Percentiles rank a stretch among this genome's conserved stretches.
Conservation (phyloP, 2,888 invertebrate species). For the Athripsodes cinereus region DNA sequence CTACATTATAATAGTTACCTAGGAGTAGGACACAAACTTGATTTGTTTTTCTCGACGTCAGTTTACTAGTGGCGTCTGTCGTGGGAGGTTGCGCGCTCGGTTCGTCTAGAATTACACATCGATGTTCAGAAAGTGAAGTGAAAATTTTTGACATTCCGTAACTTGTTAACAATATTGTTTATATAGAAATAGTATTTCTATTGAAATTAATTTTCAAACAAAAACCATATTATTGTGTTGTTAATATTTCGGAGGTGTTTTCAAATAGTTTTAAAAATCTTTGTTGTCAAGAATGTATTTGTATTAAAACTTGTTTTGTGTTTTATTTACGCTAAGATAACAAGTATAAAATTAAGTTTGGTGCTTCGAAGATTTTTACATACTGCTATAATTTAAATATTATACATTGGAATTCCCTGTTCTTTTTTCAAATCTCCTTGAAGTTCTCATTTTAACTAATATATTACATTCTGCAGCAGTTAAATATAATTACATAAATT, state of each 20-base stretch:
- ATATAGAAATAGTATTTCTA: background rate
- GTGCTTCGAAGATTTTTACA: no score
- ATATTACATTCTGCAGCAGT: no score
- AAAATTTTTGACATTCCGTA: background rate
- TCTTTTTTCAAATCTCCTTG: no score
- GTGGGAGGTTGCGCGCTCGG: background rate
- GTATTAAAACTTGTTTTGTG: background rate
- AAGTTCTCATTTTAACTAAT: no score
- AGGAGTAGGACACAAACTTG: background rate
- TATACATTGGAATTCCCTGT: no score
- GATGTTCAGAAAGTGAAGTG: background rate
- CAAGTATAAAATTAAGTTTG: no score
- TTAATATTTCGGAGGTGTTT: background rate
- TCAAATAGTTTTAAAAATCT: background rate
- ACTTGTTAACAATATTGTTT: background rate
- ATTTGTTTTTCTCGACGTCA: background rate
- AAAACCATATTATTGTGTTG: no score
- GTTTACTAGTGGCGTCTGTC: background rate
- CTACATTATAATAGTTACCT: background rate
- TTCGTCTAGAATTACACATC: background rate
- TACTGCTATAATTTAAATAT: no score
- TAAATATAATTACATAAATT: no score
- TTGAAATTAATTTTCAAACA: background rate
- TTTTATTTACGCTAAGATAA: no score
- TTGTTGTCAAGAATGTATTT: no score